These are phyloP conservation scores for Propsilocerus akamusi DNA, from an alignment of 1,140 invertebrate genomes.

Conservation along the genomic window DNA sequence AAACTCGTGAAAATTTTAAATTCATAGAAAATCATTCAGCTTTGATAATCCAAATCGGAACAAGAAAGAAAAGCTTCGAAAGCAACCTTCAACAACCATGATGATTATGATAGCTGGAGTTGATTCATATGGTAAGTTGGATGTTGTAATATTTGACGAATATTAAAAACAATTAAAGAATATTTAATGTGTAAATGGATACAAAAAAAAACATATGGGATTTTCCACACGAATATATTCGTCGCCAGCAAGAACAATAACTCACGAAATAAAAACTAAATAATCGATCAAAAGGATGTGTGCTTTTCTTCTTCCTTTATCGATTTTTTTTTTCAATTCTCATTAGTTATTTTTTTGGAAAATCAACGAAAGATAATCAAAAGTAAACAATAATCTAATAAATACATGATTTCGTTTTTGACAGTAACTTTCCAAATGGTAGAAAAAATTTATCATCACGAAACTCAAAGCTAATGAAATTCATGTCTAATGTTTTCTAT, in stretches of 20 bases:
- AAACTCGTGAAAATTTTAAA: no score
- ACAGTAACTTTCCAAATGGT: no score
- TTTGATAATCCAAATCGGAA: no score
- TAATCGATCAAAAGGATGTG: not conserved
- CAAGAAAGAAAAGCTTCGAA: no score
- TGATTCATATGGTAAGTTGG: conserved; percentile 1
- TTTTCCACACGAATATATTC: not conserved
- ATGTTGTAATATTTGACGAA: not conserved
- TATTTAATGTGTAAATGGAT: not conserved
- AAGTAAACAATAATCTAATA: no score
- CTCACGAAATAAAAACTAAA: not conserved
- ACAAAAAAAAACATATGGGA: not conserved
- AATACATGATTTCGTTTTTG: no score
- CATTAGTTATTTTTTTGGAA: not conserved
- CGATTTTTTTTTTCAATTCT: not conserved
- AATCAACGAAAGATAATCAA: no score
- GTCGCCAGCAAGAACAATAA: not conserved
- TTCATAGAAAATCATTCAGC: no score
- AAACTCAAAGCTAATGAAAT: no score
- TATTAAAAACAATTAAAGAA: not conserved
- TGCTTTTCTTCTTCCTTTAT: not conserved
- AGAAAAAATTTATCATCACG: no score
- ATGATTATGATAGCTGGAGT: conserved; percentile 2
- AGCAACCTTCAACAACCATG: no score
- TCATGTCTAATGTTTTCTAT: no score